Evolutionary conservation across 2,888 invertebrate genomes (phyloP).

Genomic region (Leucozona laternaria): DNA sequence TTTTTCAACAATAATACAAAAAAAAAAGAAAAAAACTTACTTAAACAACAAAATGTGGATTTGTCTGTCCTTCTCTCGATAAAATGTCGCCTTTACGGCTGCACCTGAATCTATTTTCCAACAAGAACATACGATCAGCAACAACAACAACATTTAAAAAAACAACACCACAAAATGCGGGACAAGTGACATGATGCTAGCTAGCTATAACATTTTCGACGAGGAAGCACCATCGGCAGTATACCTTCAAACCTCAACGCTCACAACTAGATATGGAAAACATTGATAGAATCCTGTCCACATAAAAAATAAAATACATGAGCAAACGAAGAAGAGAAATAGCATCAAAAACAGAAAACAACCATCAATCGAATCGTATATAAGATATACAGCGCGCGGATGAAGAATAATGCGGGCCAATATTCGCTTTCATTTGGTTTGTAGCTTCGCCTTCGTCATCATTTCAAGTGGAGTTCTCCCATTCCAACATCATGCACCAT

Average conservation of each 20-base stretch:
- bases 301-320: constrained; percentile 37
- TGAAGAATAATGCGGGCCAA: constrained; percentile 75
- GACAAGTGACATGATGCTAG: constrained; percentile 69
- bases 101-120: constrained; percentile 68
- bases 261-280: constrained; percentile 52
- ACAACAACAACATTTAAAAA: constrained; percentile 8
- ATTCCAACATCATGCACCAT: constrained; percentile 14
- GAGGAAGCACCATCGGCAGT: constrained; percentile 28
- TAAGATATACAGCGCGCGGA: constrained; percentile 30
- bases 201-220: constrained; percentile 11
- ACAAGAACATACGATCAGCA: constrained; percentile 5
- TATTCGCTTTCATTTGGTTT: constrained; percentile 55
- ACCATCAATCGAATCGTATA: constrained; percentile 60
- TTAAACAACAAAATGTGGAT: constrained; percentile 2
- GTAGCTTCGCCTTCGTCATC: constrained; percentile 37
- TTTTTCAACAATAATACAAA: background rate
- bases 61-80: constrained; percentile 29
- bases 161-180: constrained; percentile 55
- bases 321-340: constrained; percentile 36
- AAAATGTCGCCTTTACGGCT: constrained; percentile 67
- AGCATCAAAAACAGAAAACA: constrained; percentile 43
- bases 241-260: constrained; percentile 16
- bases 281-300: constrained; percentile 29
- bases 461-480: constrained; percentile 18
- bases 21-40: constrained; percentile 4